Base-by-base conservation (phyloP, 2,888 invertebrate genomes). In the Lasioglossum lativentre region DNA sequence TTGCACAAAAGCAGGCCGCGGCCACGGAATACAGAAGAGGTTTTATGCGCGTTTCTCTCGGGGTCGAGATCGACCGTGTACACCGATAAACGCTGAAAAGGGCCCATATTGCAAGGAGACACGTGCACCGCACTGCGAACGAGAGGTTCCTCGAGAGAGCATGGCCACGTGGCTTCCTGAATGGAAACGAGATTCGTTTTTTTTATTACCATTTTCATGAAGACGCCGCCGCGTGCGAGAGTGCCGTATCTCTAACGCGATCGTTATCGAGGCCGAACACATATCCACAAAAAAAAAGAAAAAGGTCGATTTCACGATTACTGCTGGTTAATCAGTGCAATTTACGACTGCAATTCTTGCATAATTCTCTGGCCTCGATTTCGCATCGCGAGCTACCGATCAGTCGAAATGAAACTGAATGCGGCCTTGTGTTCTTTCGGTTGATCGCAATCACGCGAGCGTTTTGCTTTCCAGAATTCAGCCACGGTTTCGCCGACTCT, bases 281-380 rank as follows among this genome's bases (percentile, higher is more conserved):
- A 40, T 52, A 52, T n/a, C 23, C 12, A 30, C 5, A 5, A 59
- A 30, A 63, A 63, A 63, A 47, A 59, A 16, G 27, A 14, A 59
- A 59, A 30, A 23, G 30, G 34, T 70, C 34, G 19, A 66, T 30
- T 38, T 23, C 40, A 19, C 38, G 63, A 68, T 79, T 59, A 42
- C 38, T 42, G 6, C 52, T 34, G 52, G 10, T 12, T 30, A 19
- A 34, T 77, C 45, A 40, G 56, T 38, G 30, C 56, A 40, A 70
- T 71, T 59, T 72, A 71, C 47, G 27, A 34, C 59, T 56, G 74
- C 45, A 70, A 85, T 74, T 76, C 73, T 80, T 85, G 71, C 78
- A 78, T 78, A 85, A 85, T 72, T 45, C 27, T 34, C 40, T 52
- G 85, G 80, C 85, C 85, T 73, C 85, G 68, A 85, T 85, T 85